These are phyloP conservation scores for Eupithecia vulgata DNA, from an alignment of 2,888 invertebrate species.

Conservation along the genomic window DNA sequence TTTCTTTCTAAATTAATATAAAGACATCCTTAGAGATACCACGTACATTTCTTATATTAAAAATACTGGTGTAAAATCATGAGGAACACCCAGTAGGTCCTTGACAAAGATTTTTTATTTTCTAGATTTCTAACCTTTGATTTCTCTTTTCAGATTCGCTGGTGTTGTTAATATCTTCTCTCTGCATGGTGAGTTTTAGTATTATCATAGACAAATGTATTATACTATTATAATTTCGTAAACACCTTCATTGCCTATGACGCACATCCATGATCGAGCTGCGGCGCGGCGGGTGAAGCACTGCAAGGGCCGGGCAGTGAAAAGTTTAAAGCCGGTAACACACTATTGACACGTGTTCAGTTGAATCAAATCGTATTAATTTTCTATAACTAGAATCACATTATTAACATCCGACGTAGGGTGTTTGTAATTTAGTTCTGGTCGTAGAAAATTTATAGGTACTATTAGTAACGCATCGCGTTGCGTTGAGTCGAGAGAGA, in stretches of 20 bases:
- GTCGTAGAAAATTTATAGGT: too few species aligned
- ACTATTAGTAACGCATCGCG: too few species aligned
- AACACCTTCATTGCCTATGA: not conserved
- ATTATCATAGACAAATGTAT: too few species aligned
- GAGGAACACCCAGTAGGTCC: too few species aligned
- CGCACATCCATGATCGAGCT: not conserved
- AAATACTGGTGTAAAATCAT: constrained; percentile 2
- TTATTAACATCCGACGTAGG: too few species aligned
- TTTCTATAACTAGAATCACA: too few species aligned
- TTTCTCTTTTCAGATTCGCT: constrained; percentile 51
- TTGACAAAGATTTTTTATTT: not conserved
- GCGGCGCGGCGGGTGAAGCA: not conserved
- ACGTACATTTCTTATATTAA: constrained; percentile 21
- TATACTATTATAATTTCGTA: not conserved
- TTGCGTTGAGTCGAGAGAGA: too few species aligned
- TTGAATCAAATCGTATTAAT: too few species aligned
- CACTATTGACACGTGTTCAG: too few species aligned
- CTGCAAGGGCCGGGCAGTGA: not conserved
- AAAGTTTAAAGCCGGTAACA: not conserved
- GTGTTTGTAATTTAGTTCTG: too few species aligned
- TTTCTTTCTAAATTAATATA: constrained; percentile 46
- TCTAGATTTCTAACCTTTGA: constrained; percentile 7
- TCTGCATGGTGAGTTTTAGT: constrained; percentile 55
- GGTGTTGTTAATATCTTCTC: constrained; percentile 48
- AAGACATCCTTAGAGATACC: constrained; percentile 24